These are phyloP conservation scores for Agriopis marginaria DNA, from an alignment of 2,888 invertebrate species.

Conservation along the genomic window DNA sequence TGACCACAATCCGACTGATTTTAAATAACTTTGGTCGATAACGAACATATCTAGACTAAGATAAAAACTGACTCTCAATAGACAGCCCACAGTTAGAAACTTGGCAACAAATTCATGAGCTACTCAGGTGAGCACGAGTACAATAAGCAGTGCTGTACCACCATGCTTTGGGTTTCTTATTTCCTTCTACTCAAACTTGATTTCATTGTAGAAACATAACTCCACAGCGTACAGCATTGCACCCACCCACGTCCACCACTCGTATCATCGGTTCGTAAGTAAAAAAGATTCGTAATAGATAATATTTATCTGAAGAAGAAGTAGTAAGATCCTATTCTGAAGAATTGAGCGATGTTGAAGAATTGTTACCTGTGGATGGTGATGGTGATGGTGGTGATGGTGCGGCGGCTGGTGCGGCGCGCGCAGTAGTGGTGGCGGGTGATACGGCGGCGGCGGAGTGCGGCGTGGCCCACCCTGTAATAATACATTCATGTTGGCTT, in stretches of 20 bases:
- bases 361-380: conserved; percentile 63
- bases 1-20: neutral
- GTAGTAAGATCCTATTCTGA: neutral
- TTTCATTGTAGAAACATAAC: neutral
- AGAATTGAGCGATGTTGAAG: neutral
- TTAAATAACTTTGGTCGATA: neutral
- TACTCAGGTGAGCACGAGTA: neutral
- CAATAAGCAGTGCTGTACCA: neutral
- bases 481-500: conserved; percentile 54
- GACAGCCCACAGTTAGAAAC: neutral
- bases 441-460: conserved; percentile 93
- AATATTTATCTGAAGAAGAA: neutral
- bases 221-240: neutral
- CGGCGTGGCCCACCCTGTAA: conserved; percentile 88
- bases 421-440: conserved; percentile 83
- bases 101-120: neutral
- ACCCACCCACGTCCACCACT: neutral
- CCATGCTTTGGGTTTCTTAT: neutral
- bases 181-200: neutral
- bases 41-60: neutral
- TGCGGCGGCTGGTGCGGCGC: conserved; percentile 68
- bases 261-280: neutral
- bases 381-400: conserved; percentile 66
- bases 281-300: neutral
- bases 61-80: neutral